A percentile compares a stretch with the other conserved stretches of the same genome.
Evolutionary conservation across 2,113 vertebrate genomes (phyloP).

Genomic region (Enhydra lutris): DNA sequence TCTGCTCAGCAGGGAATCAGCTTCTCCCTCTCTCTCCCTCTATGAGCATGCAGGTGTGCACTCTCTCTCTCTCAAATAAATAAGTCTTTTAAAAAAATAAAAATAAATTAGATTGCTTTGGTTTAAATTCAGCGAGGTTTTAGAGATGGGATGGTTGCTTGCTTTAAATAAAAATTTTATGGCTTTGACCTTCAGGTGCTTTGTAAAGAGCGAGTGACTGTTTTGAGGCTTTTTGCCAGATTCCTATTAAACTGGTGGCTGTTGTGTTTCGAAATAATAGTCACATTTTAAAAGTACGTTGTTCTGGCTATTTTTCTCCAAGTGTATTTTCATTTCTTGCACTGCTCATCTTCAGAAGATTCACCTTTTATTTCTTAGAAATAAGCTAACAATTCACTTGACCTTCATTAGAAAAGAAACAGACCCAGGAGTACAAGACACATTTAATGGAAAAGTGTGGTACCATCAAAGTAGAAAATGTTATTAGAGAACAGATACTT

Average conservation of each 20-base stretch:
- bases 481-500: background rate
- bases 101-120: background rate
- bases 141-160: background rate
- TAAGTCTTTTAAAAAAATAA: background rate
- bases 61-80: background rate
- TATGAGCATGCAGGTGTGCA: background rate
- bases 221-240: background rate
- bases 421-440: background rate
- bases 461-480: background rate
- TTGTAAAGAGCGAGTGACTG: background rate
- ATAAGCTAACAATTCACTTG: background rate
- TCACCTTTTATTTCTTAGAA: constrained; percentile 12
- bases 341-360: background rate
- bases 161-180: background rate
- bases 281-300: background rate
- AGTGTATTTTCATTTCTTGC: background rate
- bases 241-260: background rate
- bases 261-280: background rate
- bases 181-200: background rate
- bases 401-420: background rate
- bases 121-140: background rate
- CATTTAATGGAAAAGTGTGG: background rate
- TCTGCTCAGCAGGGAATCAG: background rate
- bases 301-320: background rate
- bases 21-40: background rate